Conservation (phyloP, 92 coral and sea anemone genomes). For the Siderastrea radians region DNA sequence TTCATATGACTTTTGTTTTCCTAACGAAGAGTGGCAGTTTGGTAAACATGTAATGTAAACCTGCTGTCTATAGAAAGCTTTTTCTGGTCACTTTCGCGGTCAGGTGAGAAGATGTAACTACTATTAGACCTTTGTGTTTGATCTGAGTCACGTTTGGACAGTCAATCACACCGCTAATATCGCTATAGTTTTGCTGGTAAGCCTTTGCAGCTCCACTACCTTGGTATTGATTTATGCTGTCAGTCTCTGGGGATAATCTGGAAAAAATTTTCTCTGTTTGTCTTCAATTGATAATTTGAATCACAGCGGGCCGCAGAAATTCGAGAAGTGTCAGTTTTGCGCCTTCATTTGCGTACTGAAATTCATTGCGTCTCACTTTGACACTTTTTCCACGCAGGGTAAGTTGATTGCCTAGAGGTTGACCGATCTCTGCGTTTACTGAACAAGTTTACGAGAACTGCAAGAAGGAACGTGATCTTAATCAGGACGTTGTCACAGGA, state of each 20-base stretch:
- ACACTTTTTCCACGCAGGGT: slow-evolving; percentile 24
- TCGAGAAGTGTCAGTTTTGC: slow-evolving; percentile 20
- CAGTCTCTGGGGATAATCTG: slow-evolving; percentile 29
- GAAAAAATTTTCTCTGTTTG: slow-evolving; percentile 49
- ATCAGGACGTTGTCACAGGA: neutral
- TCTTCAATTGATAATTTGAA: slow-evolving; percentile 47
- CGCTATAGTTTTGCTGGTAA: slow-evolving; percentile 9
- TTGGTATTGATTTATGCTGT: neutral
- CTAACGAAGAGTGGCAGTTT: slow-evolving; percentile 29
- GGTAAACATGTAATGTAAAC: slow-evolving; percentile 57
- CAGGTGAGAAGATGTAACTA: neutral
- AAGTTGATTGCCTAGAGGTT: neutral
- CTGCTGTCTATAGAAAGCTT: neutral
- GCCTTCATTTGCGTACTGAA: neutral
- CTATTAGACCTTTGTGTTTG: neutral
- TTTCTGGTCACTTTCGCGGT: slow-evolving; percentile 16
- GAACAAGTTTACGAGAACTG: neutral
- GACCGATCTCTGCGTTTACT: neutral
- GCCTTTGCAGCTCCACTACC: neutral
- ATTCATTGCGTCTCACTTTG: slow-evolving; percentile 3
- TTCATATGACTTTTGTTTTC: slow-evolving; percentile 32
- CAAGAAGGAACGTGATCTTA: neutral
- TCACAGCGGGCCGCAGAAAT: slow-evolving; percentile 52
- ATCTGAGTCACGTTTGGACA: neutral
- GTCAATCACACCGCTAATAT: neutral